Conservation (phyloP, 2,888 invertebrate genomes). For the Ctenicera cuprea region DNA sequence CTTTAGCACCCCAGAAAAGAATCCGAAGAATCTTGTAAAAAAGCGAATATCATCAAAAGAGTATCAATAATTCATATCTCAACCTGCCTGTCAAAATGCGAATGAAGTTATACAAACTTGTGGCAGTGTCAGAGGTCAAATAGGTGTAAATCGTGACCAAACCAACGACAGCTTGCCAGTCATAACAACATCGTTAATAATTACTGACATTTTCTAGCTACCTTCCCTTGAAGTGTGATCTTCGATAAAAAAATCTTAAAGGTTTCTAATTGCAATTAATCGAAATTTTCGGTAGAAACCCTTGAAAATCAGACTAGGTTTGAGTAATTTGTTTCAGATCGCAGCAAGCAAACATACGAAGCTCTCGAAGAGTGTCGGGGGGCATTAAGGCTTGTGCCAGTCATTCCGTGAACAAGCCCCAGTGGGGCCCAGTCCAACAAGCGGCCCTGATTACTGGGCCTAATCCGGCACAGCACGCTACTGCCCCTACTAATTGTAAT, state of each 20-base stretch:
- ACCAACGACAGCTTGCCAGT: slow-evolving; percentile 62
- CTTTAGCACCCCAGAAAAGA: neutral
- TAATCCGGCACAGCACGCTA: slow-evolving; percentile 72
- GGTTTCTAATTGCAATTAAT: neutral
- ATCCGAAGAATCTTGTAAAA: slow-evolving; percentile 9
- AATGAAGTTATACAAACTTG: slow-evolving; percentile 55
- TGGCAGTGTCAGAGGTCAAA: slow-evolving; percentile 53
- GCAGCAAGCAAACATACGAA: slow-evolving; percentile 40
- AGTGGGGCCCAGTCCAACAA: slow-evolving; percentile 55
- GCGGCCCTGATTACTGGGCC: slow-evolving; percentile 61
- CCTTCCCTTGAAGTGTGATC: slow-evolving; percentile 41
- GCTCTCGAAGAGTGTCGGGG: slow-evolving; percentile 47
- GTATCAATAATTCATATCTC: slow-evolving; percentile 52
- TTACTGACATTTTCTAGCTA: slow-evolving; percentile 58
- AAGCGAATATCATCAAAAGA: slow-evolving; percentile 48
- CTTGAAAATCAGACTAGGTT: too few relatives aligned
- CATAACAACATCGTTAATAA: slow-evolving; percentile 64
- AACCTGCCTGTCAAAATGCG: slow-evolving; percentile 52
- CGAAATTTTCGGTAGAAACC: too few relatives aligned
- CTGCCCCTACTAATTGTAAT: slow-evolving; percentile 72
- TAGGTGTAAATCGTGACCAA: slow-evolving; percentile 60
- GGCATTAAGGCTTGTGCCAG: slow-evolving; percentile 56
- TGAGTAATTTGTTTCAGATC: slow-evolving; percentile 35
- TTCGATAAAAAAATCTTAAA: neutral
- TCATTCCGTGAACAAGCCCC: slow-evolving; percentile 57